Conservation (phyloP, 1,140 invertebrate genomes). For the Brachionus plicatilis region DNA sequence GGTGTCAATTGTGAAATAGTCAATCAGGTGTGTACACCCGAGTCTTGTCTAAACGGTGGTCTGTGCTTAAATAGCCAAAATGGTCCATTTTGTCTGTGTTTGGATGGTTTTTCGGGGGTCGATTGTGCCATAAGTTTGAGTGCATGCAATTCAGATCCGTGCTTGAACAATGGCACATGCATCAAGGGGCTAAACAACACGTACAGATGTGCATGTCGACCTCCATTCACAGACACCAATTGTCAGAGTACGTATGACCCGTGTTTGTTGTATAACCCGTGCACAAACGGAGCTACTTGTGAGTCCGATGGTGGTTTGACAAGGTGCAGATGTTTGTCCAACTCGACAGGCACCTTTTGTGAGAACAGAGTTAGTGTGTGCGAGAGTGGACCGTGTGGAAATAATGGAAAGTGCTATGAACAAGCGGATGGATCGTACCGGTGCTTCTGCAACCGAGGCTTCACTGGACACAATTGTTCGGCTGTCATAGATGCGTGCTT, state of each 20-base stretch:
- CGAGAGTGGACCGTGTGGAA: not conserved
- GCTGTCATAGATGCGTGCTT: conserved; percentile 87
- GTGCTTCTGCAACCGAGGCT: conserved; percentile 80
- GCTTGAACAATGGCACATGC: conserved; percentile 84
- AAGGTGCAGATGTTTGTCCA: conserved; percentile 75
- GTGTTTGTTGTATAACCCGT: conserved; percentile 32
- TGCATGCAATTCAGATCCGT: conserved; percentile 57
- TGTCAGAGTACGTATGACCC: conserved; percentile 40
- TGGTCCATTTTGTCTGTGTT: not conserved
- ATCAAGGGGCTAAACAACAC: conserved; percentile 55
- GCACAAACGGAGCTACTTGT: not conserved
- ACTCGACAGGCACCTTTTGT: conserved; percentile 67
- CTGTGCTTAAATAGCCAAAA: not conserved
- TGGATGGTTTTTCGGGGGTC: not conserved
- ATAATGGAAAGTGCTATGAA: not conserved
- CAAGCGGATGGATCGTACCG: not conserved
- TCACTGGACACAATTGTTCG: conserved; percentile 69
- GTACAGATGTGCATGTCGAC: conserved; percentile 19
- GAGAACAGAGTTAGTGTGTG: not conserved
- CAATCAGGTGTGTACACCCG: not conserved
- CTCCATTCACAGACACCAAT: conserved; percentile 37
- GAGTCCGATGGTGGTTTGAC: conserved; percentile 63
- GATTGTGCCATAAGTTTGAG: not conserved
- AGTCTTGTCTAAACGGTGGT: conserved; percentile 5
- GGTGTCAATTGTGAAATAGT: conserved; percentile 29